A percentile compares a stretch with the other conserved stretches of the same genome.
Conservation (phyloP, 2,888 invertebrate genomes). For the Nyleta sp. region DNA sequence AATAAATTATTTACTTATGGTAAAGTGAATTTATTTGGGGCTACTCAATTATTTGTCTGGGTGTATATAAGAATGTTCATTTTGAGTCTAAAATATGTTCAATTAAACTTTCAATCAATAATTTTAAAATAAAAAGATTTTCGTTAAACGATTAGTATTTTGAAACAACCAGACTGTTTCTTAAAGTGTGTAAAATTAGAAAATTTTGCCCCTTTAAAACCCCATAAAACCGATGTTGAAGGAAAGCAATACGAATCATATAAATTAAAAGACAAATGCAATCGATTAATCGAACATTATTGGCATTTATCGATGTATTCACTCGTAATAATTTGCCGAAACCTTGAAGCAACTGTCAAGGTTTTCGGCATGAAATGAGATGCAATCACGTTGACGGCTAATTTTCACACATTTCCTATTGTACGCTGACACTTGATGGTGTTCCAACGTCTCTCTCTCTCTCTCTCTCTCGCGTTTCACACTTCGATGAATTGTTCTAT, state of each 20-base stretch:
- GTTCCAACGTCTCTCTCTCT: constrained; percentile 21
- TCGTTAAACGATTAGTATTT: no score
- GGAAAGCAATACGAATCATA: background rate
- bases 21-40: no score
- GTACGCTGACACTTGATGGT: constrained; percentile 34
- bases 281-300: constrained; percentile 46
- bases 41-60: no score
- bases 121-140: no score
- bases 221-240: background rate
- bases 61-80: no score
- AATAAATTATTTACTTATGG: no score
- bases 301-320: constrained; percentile 38
- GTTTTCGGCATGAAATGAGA: constrained; percentile 53
- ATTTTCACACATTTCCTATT: constrained; percentile 68
- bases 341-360: constrained; percentile 61
- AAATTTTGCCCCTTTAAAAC: no score
- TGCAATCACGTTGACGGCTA: constrained; percentile 60
- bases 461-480: constrained; percentile 38
- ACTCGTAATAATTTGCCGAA: constrained; percentile 55
- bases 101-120: no score
- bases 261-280: constrained; percentile 30
- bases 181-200: background rate
- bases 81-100: no score
- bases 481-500: constrained; percentile 46
- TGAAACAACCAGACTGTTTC: no score